Evolutionary conservation across 37 sponge, comb jelly and placozoan species (phyloP).

Genomic region (Cliona cf. orientalis): DNA sequence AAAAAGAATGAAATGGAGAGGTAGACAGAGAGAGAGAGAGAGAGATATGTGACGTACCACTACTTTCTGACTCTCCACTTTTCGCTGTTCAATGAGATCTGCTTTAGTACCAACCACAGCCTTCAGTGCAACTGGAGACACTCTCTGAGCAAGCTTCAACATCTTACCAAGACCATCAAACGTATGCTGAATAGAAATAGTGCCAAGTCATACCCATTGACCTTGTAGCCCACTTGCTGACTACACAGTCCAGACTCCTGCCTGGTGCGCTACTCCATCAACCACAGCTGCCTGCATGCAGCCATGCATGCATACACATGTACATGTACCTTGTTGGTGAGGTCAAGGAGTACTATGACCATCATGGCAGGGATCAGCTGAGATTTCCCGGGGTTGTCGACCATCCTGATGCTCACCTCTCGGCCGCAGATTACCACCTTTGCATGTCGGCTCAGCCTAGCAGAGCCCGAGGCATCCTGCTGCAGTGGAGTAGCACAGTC

Average conservation of each 20-base stretch:
- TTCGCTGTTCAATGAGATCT: slow-evolving; percentile 4
- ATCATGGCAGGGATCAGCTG: slow-evolving; percentile 28
- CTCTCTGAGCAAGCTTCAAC: slow-evolving; percentile 40
- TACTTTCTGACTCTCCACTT: slow-evolving; percentile 28
- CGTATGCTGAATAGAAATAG: slow-evolving; percentile 43
- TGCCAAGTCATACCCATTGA: too few species aligned
- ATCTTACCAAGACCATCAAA: slow-evolving; percentile 1
- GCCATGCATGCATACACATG: too few species aligned
- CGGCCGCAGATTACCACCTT: slow-evolving; percentile 7
- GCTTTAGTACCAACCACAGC: slow-evolving; percentile 56
- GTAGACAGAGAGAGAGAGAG: not conserved
- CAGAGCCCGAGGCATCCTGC: not conserved
- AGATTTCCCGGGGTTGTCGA: slow-evolving; percentile 28
- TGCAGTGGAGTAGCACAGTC: not conserved
- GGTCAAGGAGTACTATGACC: slow-evolving; percentile 55
- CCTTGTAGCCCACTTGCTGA: too few species aligned
- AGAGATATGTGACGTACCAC: slow-evolving; percentile 19
- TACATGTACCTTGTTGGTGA: slow-evolving; percentile 42
- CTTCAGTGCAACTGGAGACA: slow-evolving; percentile 31
- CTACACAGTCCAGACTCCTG: too few species aligned
- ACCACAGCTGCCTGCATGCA: too few species aligned
- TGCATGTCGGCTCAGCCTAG: not conserved
- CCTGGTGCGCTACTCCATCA: too few species aligned
- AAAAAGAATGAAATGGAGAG: not conserved
- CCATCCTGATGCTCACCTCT: slow-evolving; percentile 7